phyloP scores from a whole-genome alignment of 2,888 invertebrate species.

The Hermaeophaga mercurialis region DNA sequence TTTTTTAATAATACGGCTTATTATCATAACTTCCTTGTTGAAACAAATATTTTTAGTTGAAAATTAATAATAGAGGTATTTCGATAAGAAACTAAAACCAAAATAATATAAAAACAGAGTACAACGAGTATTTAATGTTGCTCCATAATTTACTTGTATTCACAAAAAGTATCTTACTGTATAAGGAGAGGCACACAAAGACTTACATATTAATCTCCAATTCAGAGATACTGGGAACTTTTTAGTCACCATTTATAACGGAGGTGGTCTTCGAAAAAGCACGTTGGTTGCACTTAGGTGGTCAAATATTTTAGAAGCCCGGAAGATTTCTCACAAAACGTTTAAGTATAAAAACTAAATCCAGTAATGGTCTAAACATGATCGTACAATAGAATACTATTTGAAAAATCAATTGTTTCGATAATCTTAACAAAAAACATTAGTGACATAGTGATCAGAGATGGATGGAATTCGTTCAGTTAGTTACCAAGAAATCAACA shows the following conservation, averaged over 20 bases:
- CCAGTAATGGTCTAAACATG: neutral
- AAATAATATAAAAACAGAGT: too few relatives aligned
- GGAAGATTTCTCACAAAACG: neutral
- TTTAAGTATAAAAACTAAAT: neutral
- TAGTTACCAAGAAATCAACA: too few relatives aligned
- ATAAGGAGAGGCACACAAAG: slow-evolving; percentile 8
- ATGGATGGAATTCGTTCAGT: too few relatives aligned
- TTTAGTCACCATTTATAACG: slow-evolving; percentile 15
- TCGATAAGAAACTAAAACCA: too few relatives aligned
- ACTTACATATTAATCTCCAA: slow-evolving; percentile 12
- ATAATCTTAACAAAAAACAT: too few relatives aligned
- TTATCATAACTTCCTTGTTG: too few relatives aligned
- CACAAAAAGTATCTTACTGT: slow-evolving; percentile 5
- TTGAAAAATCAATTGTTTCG: too few relatives aligned
- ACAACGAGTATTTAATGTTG: neutral
- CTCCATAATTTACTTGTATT: neutral
- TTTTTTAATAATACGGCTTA: too few relatives aligned
- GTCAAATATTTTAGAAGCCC: slow-evolving; percentile 14
- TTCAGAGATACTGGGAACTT: slow-evolving; percentile 5
- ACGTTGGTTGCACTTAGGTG: slow-evolving; percentile 18
- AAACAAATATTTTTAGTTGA: too few relatives aligned
- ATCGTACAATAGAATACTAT: too few relatives aligned
- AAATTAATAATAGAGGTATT: too few relatives aligned
- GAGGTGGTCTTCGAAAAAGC: slow-evolving; percentile 19
- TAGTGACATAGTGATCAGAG: too few relatives aligned